Evolutionary conservation across 1,140 invertebrate genomes (phyloP).

Genomic region (Drusus annulatus): DNA sequence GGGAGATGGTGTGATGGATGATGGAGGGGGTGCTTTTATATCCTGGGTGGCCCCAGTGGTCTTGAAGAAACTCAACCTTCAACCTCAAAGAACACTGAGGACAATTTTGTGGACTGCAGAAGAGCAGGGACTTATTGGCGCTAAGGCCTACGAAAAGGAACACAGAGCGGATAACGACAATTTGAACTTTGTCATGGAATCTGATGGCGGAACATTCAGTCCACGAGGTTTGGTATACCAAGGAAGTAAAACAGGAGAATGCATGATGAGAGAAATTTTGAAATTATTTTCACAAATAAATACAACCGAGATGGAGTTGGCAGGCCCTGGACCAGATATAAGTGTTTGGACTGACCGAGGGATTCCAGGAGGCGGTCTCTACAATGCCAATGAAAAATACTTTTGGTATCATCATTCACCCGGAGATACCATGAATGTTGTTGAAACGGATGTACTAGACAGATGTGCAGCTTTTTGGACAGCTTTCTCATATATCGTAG

Average conservation of each 20-base stretch:
- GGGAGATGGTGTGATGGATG: slow-evolving; percentile 85
- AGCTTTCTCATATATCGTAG: slow-evolving; percentile 76
- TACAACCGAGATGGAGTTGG: slow-evolving; percentile 44
- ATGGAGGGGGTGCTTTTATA: slow-evolving; percentile 83
- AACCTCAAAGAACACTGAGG: slow-evolving; percentile 79
- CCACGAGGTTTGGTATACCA: slow-evolving; percentile 76
- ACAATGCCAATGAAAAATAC: slow-evolving; percentile 78
- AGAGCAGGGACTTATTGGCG: slow-evolving; percentile 78
- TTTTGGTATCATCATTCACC: slow-evolving; percentile 84
- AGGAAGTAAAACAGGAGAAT: slow-evolving; percentile 70
- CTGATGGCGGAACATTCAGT: slow-evolving; percentile 83
- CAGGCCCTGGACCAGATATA: slow-evolving; percentile 75
- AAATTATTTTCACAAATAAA: slow-evolving; percentile 64
- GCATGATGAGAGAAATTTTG: slow-evolving; percentile 74
- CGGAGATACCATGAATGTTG: slow-evolving; percentile 80
- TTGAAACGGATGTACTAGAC: slow-evolving; percentile 76
- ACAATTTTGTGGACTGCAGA: slow-evolving; percentile 84
- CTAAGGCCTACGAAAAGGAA: slow-evolving; percentile 70
- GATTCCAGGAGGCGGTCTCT: slow-evolving; percentile 76
- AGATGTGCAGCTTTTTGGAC: slow-evolving; percentile 79
- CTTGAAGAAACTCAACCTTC: slow-evolving; percentile 75
- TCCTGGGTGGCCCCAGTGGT: slow-evolving; percentile 79
- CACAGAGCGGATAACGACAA: slow-evolving; percentile 48
- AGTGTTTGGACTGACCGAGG: slow-evolving; percentile 67
- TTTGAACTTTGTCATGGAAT: slow-evolving; percentile 79